A percentile compares a stretch with the other conserved stretches of the same genome.
Conservation (phyloP, 2,888 invertebrate genomes). For the Drosophila fulvimacula region DNA sequence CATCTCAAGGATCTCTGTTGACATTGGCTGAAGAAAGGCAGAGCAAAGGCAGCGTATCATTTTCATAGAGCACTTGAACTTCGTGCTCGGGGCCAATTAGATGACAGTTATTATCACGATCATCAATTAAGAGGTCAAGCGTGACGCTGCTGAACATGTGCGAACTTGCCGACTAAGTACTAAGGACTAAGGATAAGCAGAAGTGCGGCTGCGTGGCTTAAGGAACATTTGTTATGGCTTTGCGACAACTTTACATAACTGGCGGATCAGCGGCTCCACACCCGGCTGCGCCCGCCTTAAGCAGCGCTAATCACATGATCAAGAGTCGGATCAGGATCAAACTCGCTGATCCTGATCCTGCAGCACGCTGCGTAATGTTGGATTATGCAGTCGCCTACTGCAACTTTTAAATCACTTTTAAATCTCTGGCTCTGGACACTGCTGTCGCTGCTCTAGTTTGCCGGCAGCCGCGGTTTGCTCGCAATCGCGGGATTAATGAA, state of each 20-base stretch:
- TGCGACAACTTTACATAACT: conserved; percentile 72
- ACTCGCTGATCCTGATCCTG: conserved; percentile 52
- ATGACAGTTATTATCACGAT: conserved; percentile 49
- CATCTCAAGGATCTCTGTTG: conserved; percentile 43
- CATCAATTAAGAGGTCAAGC: conserved; percentile 76
- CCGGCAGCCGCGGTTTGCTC: conserved; percentile 36
- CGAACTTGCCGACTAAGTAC: conserved; percentile 25
- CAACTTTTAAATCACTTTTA: conserved; percentile 65
- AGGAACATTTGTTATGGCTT: conserved; percentile 58
- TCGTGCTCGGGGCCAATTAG: conserved; percentile 51
- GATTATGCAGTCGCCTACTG: conserved; percentile 59
- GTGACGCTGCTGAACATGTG: conserved; percentile 46
- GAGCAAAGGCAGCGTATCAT: conserved; percentile 37
- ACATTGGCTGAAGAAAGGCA: conserved; percentile 38
- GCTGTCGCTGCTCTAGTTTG: conserved; percentile 58
- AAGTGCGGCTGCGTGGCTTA: conserved; percentile 28
- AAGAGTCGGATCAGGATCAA: conserved; percentile 64
- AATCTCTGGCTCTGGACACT: conserved; percentile 30
- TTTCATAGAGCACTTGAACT: conserved; percentile 43
- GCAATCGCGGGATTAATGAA: conserved; percentile 68
- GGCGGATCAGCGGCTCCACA: conserved; percentile 62
- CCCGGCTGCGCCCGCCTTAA: conserved; percentile 60
- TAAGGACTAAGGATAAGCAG: neutral
- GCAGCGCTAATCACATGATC: conserved; percentile 72
- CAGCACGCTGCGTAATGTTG: conserved; percentile 69